Base-by-base conservation (phyloP, 2,113 vertebrate species). In the Eulemur rufifrons region DNA sequence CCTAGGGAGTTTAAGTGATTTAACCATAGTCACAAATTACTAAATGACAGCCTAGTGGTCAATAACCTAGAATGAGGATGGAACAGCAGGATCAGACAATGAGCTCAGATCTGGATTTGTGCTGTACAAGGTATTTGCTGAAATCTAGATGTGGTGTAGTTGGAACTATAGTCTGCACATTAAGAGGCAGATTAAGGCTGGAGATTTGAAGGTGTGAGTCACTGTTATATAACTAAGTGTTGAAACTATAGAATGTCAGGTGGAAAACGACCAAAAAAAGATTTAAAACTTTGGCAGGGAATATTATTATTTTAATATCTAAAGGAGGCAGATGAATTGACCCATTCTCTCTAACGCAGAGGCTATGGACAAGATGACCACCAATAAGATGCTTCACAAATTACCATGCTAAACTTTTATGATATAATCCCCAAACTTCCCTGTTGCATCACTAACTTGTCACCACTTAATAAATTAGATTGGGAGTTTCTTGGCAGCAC, bases 381-480 rank as follows among this genome's bases (percentile, higher is more conserved):
- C 77, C 77, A 63, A 34, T 42, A 52, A 52, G 42, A 77, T 54
- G 32, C 50, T 90, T 95, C 66, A 42, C 74, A 66, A 84, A 95
- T 89, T 78, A 50, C 89, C 32, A 17, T 50, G 14, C 77, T 69
- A 8, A 25, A n/a, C 45, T 96, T 80, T 94, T 91, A 64, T 88
- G 86, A 82, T 54, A 92, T 76, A 86, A 92, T 80, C 91, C 52
- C 64, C 68, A 21, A 61, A 94, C 80, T 94, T 94, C 86, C 93
- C 88, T 86, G 14, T 86, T 89, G 95, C 45, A 93, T 85, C 94
- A 94, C 96, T 86, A 77, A 91, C 69, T 86, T 96, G 68, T 96
- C 93, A 86, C 45, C 91, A 97, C 88, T 90, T 95, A 94, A 93
- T 95, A 94, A 97, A 96, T 97, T 97, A 93, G 42, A 92, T 64